Evolutionary conservation across 2,113 vertebrate genomes (phyloP).

Genomic region (Phocoena phocoena): DNA sequence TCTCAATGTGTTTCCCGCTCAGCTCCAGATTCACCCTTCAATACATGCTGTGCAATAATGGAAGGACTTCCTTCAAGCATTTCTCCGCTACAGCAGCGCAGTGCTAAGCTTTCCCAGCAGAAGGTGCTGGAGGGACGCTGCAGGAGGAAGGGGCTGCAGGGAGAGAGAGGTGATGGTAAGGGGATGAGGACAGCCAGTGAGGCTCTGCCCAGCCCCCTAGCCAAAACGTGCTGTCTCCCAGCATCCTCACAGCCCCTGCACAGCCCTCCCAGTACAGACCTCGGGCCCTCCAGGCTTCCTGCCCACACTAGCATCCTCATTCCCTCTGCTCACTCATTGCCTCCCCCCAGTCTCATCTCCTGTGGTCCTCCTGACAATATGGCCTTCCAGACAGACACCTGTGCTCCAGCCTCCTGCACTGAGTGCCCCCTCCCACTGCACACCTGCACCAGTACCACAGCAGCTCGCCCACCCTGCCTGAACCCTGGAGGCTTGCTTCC

Average conservation of each 20-base stretch:
- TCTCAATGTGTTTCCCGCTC: neutral
- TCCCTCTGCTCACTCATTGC: neutral
- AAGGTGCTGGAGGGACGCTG: fast-evolving
- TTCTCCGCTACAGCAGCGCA: neutral
- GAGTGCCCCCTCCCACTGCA: neutral
- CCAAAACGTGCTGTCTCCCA: neutral
- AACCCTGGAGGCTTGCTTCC: neutral
- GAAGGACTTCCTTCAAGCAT: neutral
- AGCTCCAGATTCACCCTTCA: neutral
- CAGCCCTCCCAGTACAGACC: neutral
- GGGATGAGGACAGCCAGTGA: neutral
- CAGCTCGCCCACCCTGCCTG: fast-evolving
- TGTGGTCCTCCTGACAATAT: neutral
- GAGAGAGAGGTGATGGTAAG: neutral
- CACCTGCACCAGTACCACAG: neutral
- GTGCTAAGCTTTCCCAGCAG: neutral
- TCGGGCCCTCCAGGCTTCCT: neutral
- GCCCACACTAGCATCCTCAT: neutral
- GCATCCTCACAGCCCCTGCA: neutral
- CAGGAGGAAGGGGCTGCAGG: neutral
- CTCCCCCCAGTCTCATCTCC: neutral
- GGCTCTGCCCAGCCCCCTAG: neutral
- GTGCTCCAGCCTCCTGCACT: neutral
- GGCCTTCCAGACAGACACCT: neutral
- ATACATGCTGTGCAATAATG: neutral